Base-by-base conservation (phyloP, 2,113 vertebrate species). In the Phalacrocorax brasilianus region DNA sequence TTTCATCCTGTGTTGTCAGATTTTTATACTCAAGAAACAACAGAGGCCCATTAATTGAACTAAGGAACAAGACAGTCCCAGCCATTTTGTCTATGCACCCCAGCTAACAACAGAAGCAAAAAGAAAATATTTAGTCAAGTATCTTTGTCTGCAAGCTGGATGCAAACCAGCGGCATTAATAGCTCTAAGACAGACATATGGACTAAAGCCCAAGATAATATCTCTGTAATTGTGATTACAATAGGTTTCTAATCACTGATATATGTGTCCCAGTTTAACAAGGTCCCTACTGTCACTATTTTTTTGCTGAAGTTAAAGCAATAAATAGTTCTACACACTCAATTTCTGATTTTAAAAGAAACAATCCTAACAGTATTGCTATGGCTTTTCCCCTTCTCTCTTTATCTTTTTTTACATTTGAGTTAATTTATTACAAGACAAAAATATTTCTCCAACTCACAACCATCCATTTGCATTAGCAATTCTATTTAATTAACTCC, bases 11-110 rank as follows among this genome's bases (percentile, higher is more conserved):
- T 91, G 26, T 70, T 96, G 93, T 79, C 86, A 85, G 52, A 88
- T 79, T 93, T 86, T 89, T 88, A 62, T 53, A 76, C 55, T 82
- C 30, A 17, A 96, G 89, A 95, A 98, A 95, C 74, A 96, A 86
- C 32, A 94, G 56, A 93, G 65, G 76, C 93, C 84, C 82, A 88
- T 95, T 97, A 98, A 96, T 97, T 93, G 96, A 89, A 95, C 88
- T 88, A 93, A 94, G 92, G 92, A 96, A 80, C 44, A 88, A 97
- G 96, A 89, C n/a, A 96, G 92, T 27, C 66, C 7, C n/a, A 88
- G 91, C 49, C 83, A 80, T 88, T 97, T 85, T n/a, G n/a, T 95
- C 84, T 83, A 6, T 30, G 33, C 26, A 71, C 23, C 42, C 66
- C 89, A 58, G 78, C 79, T 87, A 94, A 96, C 27, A 40, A 50